These are phyloP conservation scores for Falco rusticolus DNA, from an alignment of 2,797 vertebrate species.

Conservation along the genomic window DNA sequence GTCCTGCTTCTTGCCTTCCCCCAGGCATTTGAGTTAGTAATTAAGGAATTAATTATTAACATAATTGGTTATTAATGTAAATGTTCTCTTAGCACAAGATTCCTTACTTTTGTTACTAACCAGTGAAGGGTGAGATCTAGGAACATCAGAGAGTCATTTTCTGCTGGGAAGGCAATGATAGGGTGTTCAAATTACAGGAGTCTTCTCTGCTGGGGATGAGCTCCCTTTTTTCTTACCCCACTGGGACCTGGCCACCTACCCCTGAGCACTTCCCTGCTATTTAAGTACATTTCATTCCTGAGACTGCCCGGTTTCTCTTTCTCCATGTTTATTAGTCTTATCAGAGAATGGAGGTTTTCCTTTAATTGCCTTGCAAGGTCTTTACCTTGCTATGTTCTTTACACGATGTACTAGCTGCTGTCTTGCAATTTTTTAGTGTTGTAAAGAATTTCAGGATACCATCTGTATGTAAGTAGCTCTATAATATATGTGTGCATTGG, in stretches of 20 bases:
- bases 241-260: neutral
- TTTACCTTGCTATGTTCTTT: slow-evolving; percentile 40
- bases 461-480: slow-evolving; percentile 49
- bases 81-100: neutral
- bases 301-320: neutral
- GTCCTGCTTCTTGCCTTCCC: neutral
- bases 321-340: neutral
- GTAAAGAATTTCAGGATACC: slow-evolving; percentile 55
- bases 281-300: neutral
- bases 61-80: neutral
- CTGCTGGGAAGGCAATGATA: neutral
- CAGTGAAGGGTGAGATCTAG: neutral
- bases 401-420: neutral
- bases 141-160: neutral
- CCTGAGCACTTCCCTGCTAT: neutral
- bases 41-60: neutral
- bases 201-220: neutral
- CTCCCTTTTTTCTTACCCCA: neutral
- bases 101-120: neutral
- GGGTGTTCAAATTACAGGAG: neutral
- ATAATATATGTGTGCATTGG: slow-evolving; percentile 43
- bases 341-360: slow-evolving; percentile 3
- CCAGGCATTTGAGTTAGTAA: neutral
- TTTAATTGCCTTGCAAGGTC: slow-evolving; percentile 50
- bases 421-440: slow-evolving; percentile 41